Evolutionary conservation across 1,140 invertebrate genomes (phyloP), one percentile per base, ranked within the genome.

Genomic region (Andricus grossulariae): DNA sequence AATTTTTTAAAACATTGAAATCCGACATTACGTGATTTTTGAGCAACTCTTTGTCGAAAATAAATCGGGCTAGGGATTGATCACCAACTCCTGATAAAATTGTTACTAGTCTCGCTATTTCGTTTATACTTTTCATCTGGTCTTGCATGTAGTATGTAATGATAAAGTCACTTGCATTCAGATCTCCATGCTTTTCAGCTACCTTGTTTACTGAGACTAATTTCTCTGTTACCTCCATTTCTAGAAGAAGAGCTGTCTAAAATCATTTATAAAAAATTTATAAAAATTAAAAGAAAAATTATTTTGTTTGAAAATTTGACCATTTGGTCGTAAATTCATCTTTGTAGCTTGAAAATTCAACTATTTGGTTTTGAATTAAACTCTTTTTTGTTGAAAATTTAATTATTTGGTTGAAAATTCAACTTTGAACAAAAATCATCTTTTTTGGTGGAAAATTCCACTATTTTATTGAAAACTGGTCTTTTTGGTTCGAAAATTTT

Each of bases 61-160:
- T 76, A 50, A 87, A 90, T 76, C 88, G 84, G 6, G 83, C 80
- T 13, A 90, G 71, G 1, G 80, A 76, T 51, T 84, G 75, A 83
- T 90, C 87, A 6, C 87, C 88, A 19, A 90, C 83, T 8, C 88
- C 87, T 54, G 86, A 87, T 7, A 90, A 57, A n/a, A 88, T 70
- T 10, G 84, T 87, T 2, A 86, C 80, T 13, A 89, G 77, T 84
- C 75, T 87, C 7, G 75, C 88, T 16, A 90, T 81, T 79, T 89
- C 85, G 25, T 88, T 88, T 0, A 90, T 73, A 60, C 87, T 89
- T n/a, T 86, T 84, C 84, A 90, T 88, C 73, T 90, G 88, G 50
- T 88, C 82, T 50, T 85, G 77, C 73, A 90, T 84, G 71, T 89
- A 89, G 66, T 84, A 80, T 1, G 87, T 88, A 50, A 88, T 72